Evolutionary conservation across 2,888 invertebrate species (phyloP), one percentile per base, ranked within the genome.

Genomic region (Anoplius nigerrimus): DNA sequence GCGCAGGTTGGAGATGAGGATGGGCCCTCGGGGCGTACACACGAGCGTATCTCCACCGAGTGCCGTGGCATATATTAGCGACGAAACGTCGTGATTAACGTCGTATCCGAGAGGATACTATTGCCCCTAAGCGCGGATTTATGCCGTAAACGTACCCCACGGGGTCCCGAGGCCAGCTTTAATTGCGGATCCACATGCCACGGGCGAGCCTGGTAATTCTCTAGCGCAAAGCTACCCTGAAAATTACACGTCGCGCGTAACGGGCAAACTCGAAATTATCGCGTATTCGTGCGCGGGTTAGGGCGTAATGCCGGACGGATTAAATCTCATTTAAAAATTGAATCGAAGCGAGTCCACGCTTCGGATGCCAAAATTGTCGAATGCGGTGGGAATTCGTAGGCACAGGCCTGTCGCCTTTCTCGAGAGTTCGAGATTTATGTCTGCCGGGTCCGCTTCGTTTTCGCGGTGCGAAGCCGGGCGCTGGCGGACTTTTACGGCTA

Each of bases 101-200:
- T 75, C 64, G 71, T 65, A n/a, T 34, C 56, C 48, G 70, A 46
- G 34, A 34, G 63, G 63, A 62, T 74, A 75, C 63, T 67, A 52
- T 61, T 63, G 78, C 80, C 75, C n/a, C 48, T 70, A 46, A 71
- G 80, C 74, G 15, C 58, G 64, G 62, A 77, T 77, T 78, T 75
- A 75, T 80, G 65, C 68, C 51, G 63, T 52, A 64, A 72, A 72
- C 68, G 71, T 58, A 54, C 54, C n/a, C 64, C 69, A 69, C 75
- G 65, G 61, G 66, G 60, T 69, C 70, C 61, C n/a, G n/a, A 16
- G 66, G 64, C 71, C 71, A 68, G n/a, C n/a, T 82, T 84, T 84
- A 84, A 84, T 84, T 81, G 79, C 82, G 63, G 63, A 78, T 76
- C 69, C 71, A 69, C 51, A n/a, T 75, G 72, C 60, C 71, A 76